phyloP scores from a whole-genome alignment of 1,140 invertebrate species.

The Cataglyphis hispanica region DNA sequence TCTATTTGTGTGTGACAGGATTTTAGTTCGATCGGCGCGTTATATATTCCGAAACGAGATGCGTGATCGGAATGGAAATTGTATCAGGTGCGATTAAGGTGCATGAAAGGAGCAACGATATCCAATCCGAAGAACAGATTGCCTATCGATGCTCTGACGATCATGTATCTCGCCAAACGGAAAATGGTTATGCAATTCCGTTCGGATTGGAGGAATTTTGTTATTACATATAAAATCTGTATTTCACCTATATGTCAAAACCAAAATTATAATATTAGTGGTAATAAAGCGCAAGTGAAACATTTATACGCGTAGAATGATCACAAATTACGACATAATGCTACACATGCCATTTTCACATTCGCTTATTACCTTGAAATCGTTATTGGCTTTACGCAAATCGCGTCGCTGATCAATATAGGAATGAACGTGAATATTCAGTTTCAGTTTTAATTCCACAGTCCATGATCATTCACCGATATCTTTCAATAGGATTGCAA shows the following conservation, averaged over 20 bases:
- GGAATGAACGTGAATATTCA: slow-evolving; percentile 61
- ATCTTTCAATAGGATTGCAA: not conserved
- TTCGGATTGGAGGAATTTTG: not conserved
- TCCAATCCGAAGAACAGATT: slow-evolving; percentile 59
- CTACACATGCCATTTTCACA: not conserved
- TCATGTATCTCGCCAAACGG: slow-evolving; percentile 4
- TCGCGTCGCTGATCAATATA: slow-evolving; percentile 19
- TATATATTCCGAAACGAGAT: slow-evolving; percentile 37
- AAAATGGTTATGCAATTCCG: slow-evolving; percentile 19
- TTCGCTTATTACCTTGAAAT: slow-evolving; percentile 62
- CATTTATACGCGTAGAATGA: not conserved
- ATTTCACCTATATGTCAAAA: not conserved
- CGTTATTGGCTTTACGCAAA: slow-evolving; percentile 24
- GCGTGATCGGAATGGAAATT: slow-evolving; percentile 57
- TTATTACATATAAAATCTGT: not conserved
- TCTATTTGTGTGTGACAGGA: slow-evolving; percentile 43
- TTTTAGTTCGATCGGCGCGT: slow-evolving; percentile 19
- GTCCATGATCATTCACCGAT: slow-evolving; percentile 22
- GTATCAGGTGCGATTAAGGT: slow-evolving; percentile 58
- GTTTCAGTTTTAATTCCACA: slow-evolving; percentile 13
- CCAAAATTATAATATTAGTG: not conserved
- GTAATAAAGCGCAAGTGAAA: not conserved
- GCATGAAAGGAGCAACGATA: slow-evolving; percentile 71
- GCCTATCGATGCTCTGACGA: slow-evolving; percentile 9
- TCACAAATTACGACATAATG: slow-evolving; percentile 1